A percentile compares a stretch with the other conserved stretches of the same genome.
These are phyloP conservation scores for Quadroppia sp. DNA, from an alignment of 2,888 invertebrate genomes.

Conservation along the genomic window DNA sequence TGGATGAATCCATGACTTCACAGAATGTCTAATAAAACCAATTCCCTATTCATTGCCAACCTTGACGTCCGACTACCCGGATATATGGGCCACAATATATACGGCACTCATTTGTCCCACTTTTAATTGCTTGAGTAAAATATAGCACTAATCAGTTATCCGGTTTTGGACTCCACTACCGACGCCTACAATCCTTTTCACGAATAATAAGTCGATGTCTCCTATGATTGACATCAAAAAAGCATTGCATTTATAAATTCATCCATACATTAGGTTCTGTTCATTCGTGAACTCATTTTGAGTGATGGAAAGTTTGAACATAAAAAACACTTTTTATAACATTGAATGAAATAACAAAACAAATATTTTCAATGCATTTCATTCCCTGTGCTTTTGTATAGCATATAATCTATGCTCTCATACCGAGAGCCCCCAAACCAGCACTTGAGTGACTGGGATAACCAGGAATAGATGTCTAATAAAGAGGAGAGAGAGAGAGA, in stretches of 20 bases:
- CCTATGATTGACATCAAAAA: no score
- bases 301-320: no score
- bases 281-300: background rate
- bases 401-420: background rate
- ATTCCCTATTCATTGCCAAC: background rate
- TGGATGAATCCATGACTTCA: constrained; percentile 24
- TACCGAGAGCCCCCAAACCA: background rate
- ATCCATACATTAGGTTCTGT: no score
- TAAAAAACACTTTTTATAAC: no score
- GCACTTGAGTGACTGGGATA: no score
- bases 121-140: constrained; percentile 30
- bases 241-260: background rate
- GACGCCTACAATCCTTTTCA: constrained; percentile 27
- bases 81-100: constrained; percentile 37
- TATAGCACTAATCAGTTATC: constrained; percentile 38
- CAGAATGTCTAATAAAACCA: background rate
- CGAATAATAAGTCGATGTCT: no score
- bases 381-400: background rate
- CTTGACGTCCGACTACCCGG: constrained; percentile 35
- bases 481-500: no score
- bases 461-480: no score
- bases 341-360: background rate
- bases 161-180: constrained; percentile 4
- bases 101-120: constrained; percentile 29
- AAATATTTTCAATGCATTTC: background rate